Percentiles rank a stretch among this genome's conserved stretches.
phyloP scores from a whole-genome alignment of 2,797 vertebrate species.

The Graptemys geographica region DNA sequence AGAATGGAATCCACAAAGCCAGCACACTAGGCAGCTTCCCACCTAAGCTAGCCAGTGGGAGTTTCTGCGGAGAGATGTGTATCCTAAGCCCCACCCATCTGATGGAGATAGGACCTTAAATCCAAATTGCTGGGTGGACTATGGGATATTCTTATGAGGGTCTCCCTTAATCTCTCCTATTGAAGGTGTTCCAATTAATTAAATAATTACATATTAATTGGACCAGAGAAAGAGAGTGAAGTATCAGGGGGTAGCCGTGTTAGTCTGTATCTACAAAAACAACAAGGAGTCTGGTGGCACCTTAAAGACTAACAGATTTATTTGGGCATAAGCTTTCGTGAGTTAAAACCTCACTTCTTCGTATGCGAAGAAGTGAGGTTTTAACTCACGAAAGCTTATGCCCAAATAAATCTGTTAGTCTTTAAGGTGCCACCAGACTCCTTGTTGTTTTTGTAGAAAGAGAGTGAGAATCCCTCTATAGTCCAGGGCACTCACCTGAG shows the following conservation, averaged over 20 bases:
- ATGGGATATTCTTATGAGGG: not conserved
- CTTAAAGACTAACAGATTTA: no score
- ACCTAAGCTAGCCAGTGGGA: not conserved
- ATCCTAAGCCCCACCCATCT: not conserved
- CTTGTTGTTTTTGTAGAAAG: no score
- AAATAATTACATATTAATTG: not conserved
- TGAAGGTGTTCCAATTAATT: not conserved
- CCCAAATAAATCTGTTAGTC: no score
- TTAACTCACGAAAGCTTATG: no score
- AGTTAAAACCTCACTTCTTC: no score
- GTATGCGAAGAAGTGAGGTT: no score
- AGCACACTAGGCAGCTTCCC: not conserved
- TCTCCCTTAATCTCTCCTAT: not conserved
- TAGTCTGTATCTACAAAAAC: no score
- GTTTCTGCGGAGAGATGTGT: not conserved
- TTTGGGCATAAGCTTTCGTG: no score
- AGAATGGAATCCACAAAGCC: not conserved
- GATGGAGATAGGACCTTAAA: not conserved
- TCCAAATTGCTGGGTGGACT: not conserved
- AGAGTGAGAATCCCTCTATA: not conserved
- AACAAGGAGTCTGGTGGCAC: no score
- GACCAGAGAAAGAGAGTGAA: not conserved
- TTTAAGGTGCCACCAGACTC: no score
- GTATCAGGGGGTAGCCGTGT: no score
- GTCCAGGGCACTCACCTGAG: not conserved